These are phyloP conservation scores for Leptodactylus fuscus DNA, from an alignment of 2,113 vertebrate genomes.

Conservation along the genomic window DNA sequence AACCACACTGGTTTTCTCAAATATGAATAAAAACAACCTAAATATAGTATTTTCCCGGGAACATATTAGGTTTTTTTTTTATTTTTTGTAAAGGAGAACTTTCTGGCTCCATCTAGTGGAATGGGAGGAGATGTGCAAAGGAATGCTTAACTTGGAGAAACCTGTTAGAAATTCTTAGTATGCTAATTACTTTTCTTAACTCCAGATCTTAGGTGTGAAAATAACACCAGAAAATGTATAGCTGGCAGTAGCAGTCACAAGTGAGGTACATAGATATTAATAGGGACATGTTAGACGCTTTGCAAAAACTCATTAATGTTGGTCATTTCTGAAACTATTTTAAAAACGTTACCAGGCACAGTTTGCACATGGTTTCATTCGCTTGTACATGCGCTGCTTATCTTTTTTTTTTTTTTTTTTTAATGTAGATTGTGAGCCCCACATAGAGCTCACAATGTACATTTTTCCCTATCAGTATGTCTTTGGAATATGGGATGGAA, in stretches of 20 bases:
- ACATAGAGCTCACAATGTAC: too few relatives aligned
- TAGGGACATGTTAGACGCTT: neutral
- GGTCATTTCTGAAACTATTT: neutral
- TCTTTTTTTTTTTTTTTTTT: too few relatives aligned
- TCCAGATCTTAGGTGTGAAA: neutral
- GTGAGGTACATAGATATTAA: neutral
- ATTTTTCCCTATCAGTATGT: too few relatives aligned
- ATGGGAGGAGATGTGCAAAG: neutral
- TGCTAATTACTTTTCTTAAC: neutral
- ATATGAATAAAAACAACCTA: neutral
- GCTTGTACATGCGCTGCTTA: too few relatives aligned
- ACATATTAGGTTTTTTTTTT: too few relatives aligned
- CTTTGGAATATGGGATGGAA: too few relatives aligned
- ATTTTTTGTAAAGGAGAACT: slow-evolving; percentile 46
- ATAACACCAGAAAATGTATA: neutral
- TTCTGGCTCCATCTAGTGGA: slow-evolving; percentile 39
- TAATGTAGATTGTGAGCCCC: too few relatives aligned
- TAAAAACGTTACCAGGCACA: too few relatives aligned
- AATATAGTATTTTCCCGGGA: slow-evolving; percentile 12
- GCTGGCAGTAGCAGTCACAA: neutral
- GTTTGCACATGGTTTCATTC: too few relatives aligned
- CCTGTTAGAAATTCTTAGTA: neutral
- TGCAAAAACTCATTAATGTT: neutral
- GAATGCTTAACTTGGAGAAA: neutral
- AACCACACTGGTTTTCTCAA: neutral